These are phyloP conservation scores for Tanytarsus gracilentus DNA, from an alignment of 2,888 invertebrate species.

Conservation along the genomic window DNA sequence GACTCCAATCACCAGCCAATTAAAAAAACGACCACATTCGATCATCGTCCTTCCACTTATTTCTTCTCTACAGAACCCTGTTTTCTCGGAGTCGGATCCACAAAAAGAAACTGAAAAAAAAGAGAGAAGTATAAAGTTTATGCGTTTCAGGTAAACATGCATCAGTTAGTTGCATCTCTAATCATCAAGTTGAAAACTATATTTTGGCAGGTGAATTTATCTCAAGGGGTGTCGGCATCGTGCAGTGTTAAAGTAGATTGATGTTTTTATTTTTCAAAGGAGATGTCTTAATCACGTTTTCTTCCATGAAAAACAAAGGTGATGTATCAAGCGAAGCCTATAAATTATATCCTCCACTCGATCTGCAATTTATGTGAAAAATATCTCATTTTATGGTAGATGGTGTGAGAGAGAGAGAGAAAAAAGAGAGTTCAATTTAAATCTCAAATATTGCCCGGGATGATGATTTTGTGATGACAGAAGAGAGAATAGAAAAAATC, in stretches of 20 bases:
- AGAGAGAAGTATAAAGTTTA: too few species aligned
- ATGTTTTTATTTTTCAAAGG: neutral
- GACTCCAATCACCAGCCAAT: slow-evolving; percentile 23
- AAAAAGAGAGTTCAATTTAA: too few species aligned
- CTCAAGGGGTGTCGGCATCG: neutral
- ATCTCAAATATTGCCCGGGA: too few species aligned
- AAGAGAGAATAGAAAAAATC: too few species aligned
- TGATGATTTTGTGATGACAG: too few species aligned
- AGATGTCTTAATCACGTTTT: slow-evolving; percentile 22
- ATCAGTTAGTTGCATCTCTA: slow-evolving; percentile 1
- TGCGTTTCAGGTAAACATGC: neutral
- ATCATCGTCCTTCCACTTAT: slow-evolving; percentile 24
- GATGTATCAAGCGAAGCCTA: slow-evolving; percentile 24
- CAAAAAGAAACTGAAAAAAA: neutral
- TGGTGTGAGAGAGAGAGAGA: too few species aligned
- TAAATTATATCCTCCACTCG: too few species aligned
- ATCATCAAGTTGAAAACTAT: slow-evolving; percentile 2
- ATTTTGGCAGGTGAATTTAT: slow-evolving; percentile 12
- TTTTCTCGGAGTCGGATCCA: neutral
- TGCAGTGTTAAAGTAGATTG: too few species aligned
- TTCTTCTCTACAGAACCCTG: neutral
- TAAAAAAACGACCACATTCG: slow-evolving; percentile 23
- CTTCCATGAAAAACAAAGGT: slow-evolving; percentile 2
- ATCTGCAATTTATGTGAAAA: too few species aligned
- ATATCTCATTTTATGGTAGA: too few species aligned